Conservation (phyloP, 2,797 vertebrate species). For the Hemibagrus guttatus region DNA sequence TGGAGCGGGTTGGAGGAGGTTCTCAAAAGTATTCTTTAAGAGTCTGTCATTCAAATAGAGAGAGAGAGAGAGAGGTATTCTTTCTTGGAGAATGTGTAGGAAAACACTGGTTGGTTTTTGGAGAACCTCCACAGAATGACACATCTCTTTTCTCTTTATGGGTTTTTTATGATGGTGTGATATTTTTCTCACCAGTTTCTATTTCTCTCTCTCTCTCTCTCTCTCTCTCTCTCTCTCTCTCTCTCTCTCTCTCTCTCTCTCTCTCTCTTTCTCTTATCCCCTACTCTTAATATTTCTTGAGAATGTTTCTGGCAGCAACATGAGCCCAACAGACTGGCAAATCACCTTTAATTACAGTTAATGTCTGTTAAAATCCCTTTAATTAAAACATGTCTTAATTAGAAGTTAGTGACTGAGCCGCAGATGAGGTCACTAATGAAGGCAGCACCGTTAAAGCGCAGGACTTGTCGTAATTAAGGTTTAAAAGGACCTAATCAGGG, state of each 20-base stretch:
- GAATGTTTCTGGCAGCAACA: not conserved
- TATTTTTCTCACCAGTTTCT: slow-evolving; percentile 63
- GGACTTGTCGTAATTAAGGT: not conserved
- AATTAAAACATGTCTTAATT: slow-evolving; percentile 22
- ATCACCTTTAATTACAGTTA: not conserved
- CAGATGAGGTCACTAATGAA: slow-evolving; percentile 12
- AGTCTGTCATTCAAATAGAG: not conserved
- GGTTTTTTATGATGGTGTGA: slow-evolving; percentile 69
- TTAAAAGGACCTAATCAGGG: not conserved
- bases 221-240: slow-evolving; percentile 18
- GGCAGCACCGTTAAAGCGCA: not conserved
- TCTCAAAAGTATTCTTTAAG: slow-evolving; percentile 5
- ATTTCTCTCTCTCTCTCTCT: slow-evolving; percentile 48
- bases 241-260: not conserved
- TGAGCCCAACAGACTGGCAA: not conserved
- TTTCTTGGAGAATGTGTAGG: slow-evolving; percentile 70
- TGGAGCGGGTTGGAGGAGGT: not conserved
- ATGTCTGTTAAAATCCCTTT: not conserved
- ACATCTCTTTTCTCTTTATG: slow-evolving; percentile 73
- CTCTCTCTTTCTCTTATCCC: not conserved
- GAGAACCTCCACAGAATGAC: slow-evolving; percentile 72
- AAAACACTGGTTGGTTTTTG: slow-evolving; percentile 74
- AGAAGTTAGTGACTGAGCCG: not conserved
- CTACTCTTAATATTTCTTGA: not conserved
- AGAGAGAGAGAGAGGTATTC: slow-evolving; percentile 61